Evolutionary conservation across 2,797 vertebrate genomes (phyloP).

Genomic region (Bradypodion ventrale): DNA sequence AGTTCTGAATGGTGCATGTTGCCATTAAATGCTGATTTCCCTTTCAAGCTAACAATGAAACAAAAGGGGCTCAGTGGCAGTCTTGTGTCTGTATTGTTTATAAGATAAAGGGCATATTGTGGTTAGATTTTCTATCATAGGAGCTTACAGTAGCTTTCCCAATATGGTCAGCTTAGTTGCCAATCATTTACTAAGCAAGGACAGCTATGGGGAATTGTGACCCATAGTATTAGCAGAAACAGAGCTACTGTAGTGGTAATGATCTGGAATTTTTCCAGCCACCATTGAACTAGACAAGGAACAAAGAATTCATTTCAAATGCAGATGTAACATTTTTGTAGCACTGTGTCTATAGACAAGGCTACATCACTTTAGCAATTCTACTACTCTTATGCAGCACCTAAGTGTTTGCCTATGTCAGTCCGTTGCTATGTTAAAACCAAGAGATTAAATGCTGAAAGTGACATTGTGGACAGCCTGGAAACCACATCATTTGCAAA

Average conservation of each 20-base stretch:
- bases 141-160: slow-evolving; percentile 9
- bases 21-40: not conserved
- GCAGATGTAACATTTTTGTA: slow-evolving; percentile 58
- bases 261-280: slow-evolving; percentile 46
- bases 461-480: slow-evolving; percentile 21
- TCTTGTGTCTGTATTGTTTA: not conserved
- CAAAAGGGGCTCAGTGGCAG: not conserved
- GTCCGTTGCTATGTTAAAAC: slow-evolving; percentile 71
- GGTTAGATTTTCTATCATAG: not conserved
- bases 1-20: not conserved
- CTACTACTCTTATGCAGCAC: slow-evolving; percentile 50
- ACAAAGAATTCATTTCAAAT: slow-evolving; percentile 66
- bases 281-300: slow-evolving; percentile 47
- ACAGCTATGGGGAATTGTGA: slow-evolving; percentile 41
- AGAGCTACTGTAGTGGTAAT: slow-evolving; percentile 45
- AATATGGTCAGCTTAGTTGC: slow-evolving; percentile 28
- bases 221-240: slow-evolving; percentile 40
- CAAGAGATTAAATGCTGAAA: slow-evolving; percentile 50
- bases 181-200: slow-evolving; percentile 3
- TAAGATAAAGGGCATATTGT: not conserved
- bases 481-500: slow-evolving; percentile 27
- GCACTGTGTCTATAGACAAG: slow-evolving; percentile 47
- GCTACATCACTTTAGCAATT: slow-evolving; percentile 33
- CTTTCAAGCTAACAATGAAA: not conserved
- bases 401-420: slow-evolving; percentile 76